Percentiles rank a stretch among this genome's conserved stretches.
Conservation (phyloP, 37 sponge, comb jelly and placozoan species). For the Amphimedon queenslandica region DNA sequence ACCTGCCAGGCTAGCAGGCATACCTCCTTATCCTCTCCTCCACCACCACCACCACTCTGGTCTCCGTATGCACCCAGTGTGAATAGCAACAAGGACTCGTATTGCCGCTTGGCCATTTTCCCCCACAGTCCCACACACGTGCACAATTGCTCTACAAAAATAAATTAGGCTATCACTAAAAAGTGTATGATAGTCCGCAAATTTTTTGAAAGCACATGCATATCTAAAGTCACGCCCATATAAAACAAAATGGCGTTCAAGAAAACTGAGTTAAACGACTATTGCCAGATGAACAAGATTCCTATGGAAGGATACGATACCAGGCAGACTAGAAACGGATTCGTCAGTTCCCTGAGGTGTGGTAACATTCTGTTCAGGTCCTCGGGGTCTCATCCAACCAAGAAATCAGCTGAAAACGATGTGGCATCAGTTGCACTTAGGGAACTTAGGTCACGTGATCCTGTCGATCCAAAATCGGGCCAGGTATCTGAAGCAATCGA, state of each 20-base stretch:
- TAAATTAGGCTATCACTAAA: too few relatives aligned
- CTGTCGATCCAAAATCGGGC: neutral
- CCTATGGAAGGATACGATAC: slow-evolving; percentile 25
- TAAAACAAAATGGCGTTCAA: slow-evolving; percentile 23
- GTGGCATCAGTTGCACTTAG: slow-evolving; percentile 45
- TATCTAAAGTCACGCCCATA: too few relatives aligned
- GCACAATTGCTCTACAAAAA: too few relatives aligned
- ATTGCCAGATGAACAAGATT: slow-evolving; percentile 29
- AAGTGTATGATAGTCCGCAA: too few relatives aligned
- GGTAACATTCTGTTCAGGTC: slow-evolving; percentile 14
- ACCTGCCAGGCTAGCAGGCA: slow-evolving; percentile 46
- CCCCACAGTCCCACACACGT: neutral
- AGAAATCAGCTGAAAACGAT: slow-evolving; percentile 62
- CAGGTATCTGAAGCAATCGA: neutral
- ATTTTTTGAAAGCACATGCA: too few relatives aligned
- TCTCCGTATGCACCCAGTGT: slow-evolving; percentile 13
- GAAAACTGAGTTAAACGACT: slow-evolving; percentile 46
- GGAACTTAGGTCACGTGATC: neutral
- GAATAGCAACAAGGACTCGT: slow-evolving; percentile 24
- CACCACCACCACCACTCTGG: slow-evolving; percentile 12
- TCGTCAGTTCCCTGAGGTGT: slow-evolving; percentile 2
- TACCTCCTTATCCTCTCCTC: slow-evolving; percentile 29
- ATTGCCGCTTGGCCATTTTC: neutral
- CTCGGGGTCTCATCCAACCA: neutral
- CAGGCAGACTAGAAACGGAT: neutral